Percentiles rank a stretch among this genome's conserved stretches.
phyloP scores from a whole-genome alignment of 2,888 invertebrate genomes.

The Drosophila nr. perissopoda region DNA sequence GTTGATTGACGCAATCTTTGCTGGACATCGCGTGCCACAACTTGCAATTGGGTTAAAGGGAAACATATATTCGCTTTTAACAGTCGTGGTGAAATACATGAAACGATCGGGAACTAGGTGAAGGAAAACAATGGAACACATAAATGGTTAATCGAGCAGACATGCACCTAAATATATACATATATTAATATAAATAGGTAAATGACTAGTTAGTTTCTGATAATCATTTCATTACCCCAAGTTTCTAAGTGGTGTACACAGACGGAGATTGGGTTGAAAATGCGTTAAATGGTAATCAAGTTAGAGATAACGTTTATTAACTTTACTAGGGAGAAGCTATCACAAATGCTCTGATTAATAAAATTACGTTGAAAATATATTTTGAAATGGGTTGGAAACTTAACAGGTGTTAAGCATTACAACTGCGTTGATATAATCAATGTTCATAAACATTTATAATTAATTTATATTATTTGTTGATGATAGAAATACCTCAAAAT shows the following conservation, averaged over 20 bases:
- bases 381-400: neutral
- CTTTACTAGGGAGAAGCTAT: neutral
- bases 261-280: neutral
- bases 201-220: slow-evolving; percentile 4
- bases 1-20: slow-evolving; percentile 59
- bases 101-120: neutral
- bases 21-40: slow-evolving; percentile 68
- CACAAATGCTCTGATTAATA: neutral
- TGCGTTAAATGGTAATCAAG: slow-evolving; percentile 6
- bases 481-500: neutral
- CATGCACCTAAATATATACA: neutral
- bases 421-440: neutral
- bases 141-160: neutral
- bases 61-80: slow-evolving; percentile 15
- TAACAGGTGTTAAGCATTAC: neutral
- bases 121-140: neutral
- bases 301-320: slow-evolving; percentile 8
- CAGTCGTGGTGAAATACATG: slow-evolving; percentile 2
- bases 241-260: neutral
- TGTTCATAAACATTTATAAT: neutral
- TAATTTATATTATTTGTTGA: neutral
- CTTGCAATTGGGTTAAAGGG: slow-evolving; percentile 66
- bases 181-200: slow-evolving; percentile 2
- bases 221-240: slow-evolving; percentile 21
- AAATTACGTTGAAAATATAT: neutral